These are phyloP conservation scores for Oligia fasciuncula DNA, from an alignment of 2,888 invertebrate species.

Conservation along the genomic window DNA sequence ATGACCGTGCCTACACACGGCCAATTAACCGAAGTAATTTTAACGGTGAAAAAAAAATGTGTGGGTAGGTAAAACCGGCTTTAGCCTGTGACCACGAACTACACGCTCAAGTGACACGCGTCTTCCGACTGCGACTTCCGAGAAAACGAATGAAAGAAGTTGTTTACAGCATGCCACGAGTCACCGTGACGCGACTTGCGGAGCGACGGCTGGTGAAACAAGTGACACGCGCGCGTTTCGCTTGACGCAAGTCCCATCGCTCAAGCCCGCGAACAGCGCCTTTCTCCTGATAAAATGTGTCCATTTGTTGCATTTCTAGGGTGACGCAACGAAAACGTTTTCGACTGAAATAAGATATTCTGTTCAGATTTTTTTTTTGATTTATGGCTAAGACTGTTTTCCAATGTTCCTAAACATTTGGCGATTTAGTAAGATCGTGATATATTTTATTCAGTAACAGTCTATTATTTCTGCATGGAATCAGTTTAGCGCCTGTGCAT, in stretches of 20 bases:
- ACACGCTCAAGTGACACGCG: background rate
- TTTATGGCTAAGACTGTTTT: conserved; percentile 17
- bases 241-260: background rate
- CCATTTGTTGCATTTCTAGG: conserved; percentile 12
- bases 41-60: background rate
- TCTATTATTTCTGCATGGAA: conserved; percentile 17
- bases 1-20: background rate
- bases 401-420: conserved; percentile 15
- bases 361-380: conserved; percentile 28
- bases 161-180: background rate
- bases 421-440: conserved; percentile 4
- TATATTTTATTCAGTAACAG: conserved; percentile 37
- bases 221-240: background rate
- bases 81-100: background rate
- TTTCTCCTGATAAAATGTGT: background rate
- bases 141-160: background rate
- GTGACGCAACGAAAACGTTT: conserved; percentile 17
- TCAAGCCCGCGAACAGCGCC: background rate
- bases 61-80: background rate
- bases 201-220: background rate
- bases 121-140: background rate
- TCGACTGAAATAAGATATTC: conserved; percentile 7
- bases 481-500: conserved; percentile 30
- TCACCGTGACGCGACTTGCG: background rate
- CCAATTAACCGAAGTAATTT: background rate